phyloP scores from a whole-genome alignment of 2,888 invertebrate species.

The Pristionchus arcanus region DNA sequence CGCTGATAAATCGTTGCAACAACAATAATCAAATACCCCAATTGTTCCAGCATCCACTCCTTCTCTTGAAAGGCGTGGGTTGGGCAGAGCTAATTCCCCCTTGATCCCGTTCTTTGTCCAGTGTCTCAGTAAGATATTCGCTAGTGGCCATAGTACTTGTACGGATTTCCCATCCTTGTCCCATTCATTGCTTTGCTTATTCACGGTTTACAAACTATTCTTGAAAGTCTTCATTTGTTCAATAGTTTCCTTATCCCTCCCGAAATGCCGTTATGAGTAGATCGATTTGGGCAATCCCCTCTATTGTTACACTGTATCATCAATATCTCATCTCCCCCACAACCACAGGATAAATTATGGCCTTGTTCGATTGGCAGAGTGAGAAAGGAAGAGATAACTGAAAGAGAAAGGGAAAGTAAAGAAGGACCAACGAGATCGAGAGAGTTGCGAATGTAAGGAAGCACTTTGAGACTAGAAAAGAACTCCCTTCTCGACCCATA shows the following conservation, averaged over 20 bases:
- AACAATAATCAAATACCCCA: neutral
- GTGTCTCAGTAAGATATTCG: neutral
- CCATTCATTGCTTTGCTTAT: no score
- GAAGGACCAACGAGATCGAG: neutral
- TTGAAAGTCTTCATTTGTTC: no score
- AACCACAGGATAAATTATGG: neutral
- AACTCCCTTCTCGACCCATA: neutral
- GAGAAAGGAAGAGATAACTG: neutral
- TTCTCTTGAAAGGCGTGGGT: neutral
- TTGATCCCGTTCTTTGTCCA: neutral
- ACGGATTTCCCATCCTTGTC: no score
- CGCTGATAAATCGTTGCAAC: neutral
- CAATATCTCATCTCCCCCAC: neutral
- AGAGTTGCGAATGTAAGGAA: neutral
- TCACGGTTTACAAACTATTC: no score
- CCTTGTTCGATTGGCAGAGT: neutral
- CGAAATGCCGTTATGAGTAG: no score
- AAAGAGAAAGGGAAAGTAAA: neutral
- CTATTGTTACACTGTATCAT: no score
- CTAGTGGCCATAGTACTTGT: no score
- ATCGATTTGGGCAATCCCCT: no score
- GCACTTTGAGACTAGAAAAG: neutral
- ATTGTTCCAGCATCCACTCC: neutral
- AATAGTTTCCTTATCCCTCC: no score
- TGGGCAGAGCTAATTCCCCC: neutral